Percentiles rank a stretch among this genome's conserved stretches.
phyloP scores from a whole-genome alignment of 2,113 vertebrate species.

The Labeo catla region DNA sequence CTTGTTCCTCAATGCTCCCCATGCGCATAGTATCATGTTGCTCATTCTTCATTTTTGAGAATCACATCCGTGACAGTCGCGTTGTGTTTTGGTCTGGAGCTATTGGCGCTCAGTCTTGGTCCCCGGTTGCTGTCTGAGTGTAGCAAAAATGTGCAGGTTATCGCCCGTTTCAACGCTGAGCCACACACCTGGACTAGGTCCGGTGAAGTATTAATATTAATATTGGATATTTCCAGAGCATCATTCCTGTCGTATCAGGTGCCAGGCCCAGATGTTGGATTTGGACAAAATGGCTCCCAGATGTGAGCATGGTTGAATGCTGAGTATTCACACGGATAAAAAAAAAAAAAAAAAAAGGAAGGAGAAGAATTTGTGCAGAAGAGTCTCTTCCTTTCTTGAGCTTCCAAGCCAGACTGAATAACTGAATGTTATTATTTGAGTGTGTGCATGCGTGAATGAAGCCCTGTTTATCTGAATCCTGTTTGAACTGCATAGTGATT shows the following conservation, averaged over 20 bases:
- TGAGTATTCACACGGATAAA: conserved; percentile 26
- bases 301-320: conserved; percentile 44
- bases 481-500: conserved; percentile 19
- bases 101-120: neutral
- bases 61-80: conserved; percentile 34
- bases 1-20: conserved; percentile 34
- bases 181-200: conserved; percentile 38
- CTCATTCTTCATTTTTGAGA: conserved; percentile 46
- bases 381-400: conserved; percentile 7
- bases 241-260: conserved; percentile 41
- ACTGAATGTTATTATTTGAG: conserved; percentile 31
- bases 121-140: conserved; percentile 11
- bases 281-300: conserved; percentile 51
- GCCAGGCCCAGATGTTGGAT: conserved; percentile 45
- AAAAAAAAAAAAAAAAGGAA: conserved; percentile 15
- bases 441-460: conserved; percentile 30
- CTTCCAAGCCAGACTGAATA: conserved; percentile 9
- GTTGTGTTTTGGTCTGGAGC: conserved; percentile 41
- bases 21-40: conserved; percentile 28
- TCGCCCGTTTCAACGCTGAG: conserved; percentile 16
- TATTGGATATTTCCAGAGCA: conserved; percentile 44
- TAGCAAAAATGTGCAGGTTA: conserved; percentile 47
- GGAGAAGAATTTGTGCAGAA: neutral
- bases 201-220: conserved; percentile 52
- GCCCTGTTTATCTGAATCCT: conserved; percentile 10